Evolutionary conservation across 2,113 vertebrate genomes (phyloP).

Genomic region (Oceanites oceanicus): DNA sequence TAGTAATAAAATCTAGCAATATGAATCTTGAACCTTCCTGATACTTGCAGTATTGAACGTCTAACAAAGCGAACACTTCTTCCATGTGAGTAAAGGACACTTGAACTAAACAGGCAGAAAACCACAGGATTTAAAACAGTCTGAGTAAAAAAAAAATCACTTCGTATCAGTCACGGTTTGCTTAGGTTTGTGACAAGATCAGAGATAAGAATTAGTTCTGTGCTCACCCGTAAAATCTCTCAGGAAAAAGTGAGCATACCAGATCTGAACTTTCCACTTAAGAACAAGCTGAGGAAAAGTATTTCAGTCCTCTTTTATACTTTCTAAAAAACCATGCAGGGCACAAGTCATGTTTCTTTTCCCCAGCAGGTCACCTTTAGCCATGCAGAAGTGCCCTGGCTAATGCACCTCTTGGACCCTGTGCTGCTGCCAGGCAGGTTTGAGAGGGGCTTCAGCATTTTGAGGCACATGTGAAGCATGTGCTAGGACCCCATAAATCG

Average conservation of each 20-base stretch:
- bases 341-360: neutral
- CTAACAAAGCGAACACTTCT: neutral
- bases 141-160: neutral
- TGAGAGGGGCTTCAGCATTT: neutral
- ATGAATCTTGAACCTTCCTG: neutral
- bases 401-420: neutral
- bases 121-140: neutral
- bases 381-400: neutral
- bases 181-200: neutral
- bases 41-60: neutral
- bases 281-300: neutral
- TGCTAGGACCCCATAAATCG: fast-evolving
- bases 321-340: neutral
- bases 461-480: neutral
- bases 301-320: neutral
- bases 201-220: neutral
- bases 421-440: neutral
- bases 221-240: neutral
- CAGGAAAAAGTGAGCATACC: neutral
- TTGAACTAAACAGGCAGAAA: neutral
- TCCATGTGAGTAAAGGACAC: neutral
- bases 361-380: neutral
- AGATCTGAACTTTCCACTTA: neutral
- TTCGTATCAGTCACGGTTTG: neutral
- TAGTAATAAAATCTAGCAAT: neutral